Percentiles rank a stretch among this genome's conserved stretches.
Conservation (phyloP, 2,888 invertebrate species). For the Hololepta plana region DNA sequence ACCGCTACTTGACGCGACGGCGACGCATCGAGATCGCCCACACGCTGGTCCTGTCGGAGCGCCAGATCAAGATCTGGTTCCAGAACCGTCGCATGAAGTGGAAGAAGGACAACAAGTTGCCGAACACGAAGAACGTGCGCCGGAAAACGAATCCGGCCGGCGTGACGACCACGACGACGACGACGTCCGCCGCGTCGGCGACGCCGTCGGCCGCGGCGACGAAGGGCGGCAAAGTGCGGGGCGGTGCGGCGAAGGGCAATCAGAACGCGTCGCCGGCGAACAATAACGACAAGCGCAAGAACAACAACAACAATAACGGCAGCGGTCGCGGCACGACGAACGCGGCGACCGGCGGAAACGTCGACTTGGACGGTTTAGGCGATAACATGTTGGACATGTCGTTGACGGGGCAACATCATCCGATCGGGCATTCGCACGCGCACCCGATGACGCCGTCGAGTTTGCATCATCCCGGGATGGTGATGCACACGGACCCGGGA, state of each 20-base stretch:
- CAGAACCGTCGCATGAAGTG: slow-evolving; percentile 73
- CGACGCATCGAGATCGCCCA: slow-evolving; percentile 96
- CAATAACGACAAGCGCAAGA: slow-evolving; percentile 50
- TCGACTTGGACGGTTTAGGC: slow-evolving; percentile 38
- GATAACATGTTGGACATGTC: slow-evolving; percentile 30
- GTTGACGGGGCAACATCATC: slow-evolving; percentile 17
- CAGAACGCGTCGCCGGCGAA: slow-evolving; percentile 25
- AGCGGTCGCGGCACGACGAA: slow-evolving; percentile 30
- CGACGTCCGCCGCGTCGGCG: slow-evolving; percentile 7
- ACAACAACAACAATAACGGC: no score
- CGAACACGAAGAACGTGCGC: slow-evolving; percentile 60
- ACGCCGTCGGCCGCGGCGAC: not conserved
- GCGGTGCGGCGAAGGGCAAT: no score
- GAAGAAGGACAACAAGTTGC: slow-evolving; percentile 78
- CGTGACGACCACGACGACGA: slow-evolving; percentile 38
- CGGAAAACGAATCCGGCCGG: slow-evolving; percentile 63
- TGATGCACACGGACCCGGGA: slow-evolving; percentile 26
- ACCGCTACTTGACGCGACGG: slow-evolving; percentile 86
- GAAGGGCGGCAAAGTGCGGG: slow-evolving; percentile 24
- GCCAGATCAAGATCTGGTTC: slow-evolving; percentile 84
- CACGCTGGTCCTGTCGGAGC: slow-evolving; percentile 78
- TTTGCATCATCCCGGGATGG: slow-evolving; percentile 20
- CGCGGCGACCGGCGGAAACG: slow-evolving; percentile 15
- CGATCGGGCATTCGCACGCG: slow-evolving; percentile 29
- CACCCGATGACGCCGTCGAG: slow-evolving; percentile 29